Percentiles rank a stretch among this genome's conserved stretches.
Conservation (phyloP, 2,888 invertebrate genomes). For the Chymomyza caudatula region DNA sequence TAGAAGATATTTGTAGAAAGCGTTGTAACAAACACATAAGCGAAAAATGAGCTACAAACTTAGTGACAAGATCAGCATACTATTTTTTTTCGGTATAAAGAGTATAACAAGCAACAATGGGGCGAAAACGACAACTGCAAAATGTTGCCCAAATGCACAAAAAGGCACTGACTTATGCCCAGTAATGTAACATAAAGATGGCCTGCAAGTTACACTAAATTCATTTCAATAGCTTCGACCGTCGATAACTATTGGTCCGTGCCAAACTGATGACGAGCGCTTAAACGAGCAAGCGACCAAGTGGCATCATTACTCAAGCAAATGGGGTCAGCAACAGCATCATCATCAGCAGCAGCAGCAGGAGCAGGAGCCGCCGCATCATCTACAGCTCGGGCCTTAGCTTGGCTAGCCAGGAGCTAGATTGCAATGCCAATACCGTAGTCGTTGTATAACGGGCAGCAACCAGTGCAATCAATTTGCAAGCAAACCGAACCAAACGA, state of each 20-base stretch:
- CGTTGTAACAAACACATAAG: too few species aligned
- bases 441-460: slow-evolving; percentile 9
- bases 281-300: slow-evolving; percentile 35
- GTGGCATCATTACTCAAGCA: slow-evolving; percentile 71
- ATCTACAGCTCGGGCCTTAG: neutral
- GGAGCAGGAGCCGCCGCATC: neutral
- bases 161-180: neutral
- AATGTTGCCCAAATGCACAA: slow-evolving; percentile 4
- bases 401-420: neutral
- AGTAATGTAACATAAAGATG: neutral
- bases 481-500: slow-evolving; percentile 36
- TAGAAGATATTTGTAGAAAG: too few species aligned
- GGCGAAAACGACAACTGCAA: neutral
- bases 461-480: slow-evolving; percentile 66
- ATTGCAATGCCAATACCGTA: slow-evolving; percentile 6
- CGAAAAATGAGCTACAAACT: slow-evolving; percentile 26
- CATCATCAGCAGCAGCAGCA: slow-evolving; percentile 6
- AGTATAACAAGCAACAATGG: neutral
- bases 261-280: neutral
- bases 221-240: slow-evolving; percentile 44
- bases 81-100: neutral
- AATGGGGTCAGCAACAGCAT: slow-evolving; percentile 67
- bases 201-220: slow-evolving; percentile 28
- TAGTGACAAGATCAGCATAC: neutral
- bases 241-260: neutral